Evolutionary conservation across 2,888 invertebrate species (phyloP), one percentile per base, ranked within the genome.

Genomic region (Drosophila setosimentum): DNA sequence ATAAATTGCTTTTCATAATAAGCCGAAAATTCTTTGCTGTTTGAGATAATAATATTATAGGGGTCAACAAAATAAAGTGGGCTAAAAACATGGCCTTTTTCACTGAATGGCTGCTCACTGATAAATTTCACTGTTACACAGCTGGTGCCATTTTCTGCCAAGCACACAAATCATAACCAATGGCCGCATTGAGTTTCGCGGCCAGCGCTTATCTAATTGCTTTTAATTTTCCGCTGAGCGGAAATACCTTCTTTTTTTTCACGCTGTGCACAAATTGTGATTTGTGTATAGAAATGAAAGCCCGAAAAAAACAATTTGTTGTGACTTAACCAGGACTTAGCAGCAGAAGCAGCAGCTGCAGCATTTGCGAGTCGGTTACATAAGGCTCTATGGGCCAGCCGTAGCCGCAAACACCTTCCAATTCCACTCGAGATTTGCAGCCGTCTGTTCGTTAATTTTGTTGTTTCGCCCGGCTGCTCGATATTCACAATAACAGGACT

Each of bases 251-350:
- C 45, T 85, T 3, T 18, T 40, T 40, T 30, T 13, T 4, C 88
- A 88, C 68, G 88, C 82, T 82, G 80, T 51, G 78, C 77, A 72
- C 64, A 66, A 87, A 83, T 83, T 87, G 82, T 87, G 85, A 81
- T 71, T 74, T 76, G 78, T 63, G 50, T 63, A 35, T 35, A 32
- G 21, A 35, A 73, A 54, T 33, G 21, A 59, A 66, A 66, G 71
- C 53, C 66, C 72, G 77, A 85, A 80, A 80, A n/a, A 85, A 86
- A 80, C 73, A 80, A 85, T 88, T 85, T 83, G 88, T 88, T 88
- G 71, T 69, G 71, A 76, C 66, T 60, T 73, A 80, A 78, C 53
- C 53, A 64, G 59, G 21, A 29, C 62, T 55, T 37, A 55, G 8
- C 27, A 35, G 6, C 18, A 35, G 53, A 24, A 53, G 32, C 40